These are phyloP conservation scores for Chaetorhynchus papuensis DNA, from an alignment of 2,113 vertebrate species.

Conservation along the genomic window DNA sequence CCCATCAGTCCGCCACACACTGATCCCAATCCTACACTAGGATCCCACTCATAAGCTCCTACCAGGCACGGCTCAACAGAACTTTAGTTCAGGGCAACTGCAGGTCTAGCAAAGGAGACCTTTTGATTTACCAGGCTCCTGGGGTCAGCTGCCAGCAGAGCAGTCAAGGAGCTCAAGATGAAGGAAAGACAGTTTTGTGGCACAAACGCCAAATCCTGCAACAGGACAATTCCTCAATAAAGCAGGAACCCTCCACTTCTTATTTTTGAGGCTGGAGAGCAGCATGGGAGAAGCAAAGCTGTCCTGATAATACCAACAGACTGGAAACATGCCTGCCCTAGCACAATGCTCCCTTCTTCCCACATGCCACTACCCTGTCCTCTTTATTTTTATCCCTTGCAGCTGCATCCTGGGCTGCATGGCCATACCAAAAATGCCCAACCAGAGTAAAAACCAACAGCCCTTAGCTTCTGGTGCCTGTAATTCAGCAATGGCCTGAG, in stretches of 20 bases:
- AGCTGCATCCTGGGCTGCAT: not conserved
- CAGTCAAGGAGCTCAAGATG: rapidly evolving
- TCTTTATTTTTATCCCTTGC: not conserved
- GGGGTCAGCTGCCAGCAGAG: not conserved
- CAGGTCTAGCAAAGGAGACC: not conserved
- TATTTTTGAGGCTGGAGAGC: not conserved
- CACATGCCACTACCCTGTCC: not conserved
- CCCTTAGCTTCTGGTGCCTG: not conserved
- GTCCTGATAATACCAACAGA: rapidly evolving
- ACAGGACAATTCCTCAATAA: not conserved
- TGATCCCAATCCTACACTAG: not conserved
- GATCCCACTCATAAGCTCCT: not conserved
- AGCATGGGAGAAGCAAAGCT: not conserved
- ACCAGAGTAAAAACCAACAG: not conserved
- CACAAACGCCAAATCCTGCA: not conserved
- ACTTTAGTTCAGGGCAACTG: not conserved
- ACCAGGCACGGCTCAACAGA: rapidly evolving
- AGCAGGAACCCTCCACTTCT: not conserved
- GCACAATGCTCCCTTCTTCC: not conserved
- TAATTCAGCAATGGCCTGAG: not conserved
- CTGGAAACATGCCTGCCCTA: not conserved
- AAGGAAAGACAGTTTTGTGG: not conserved
- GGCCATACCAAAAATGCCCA: not conserved
- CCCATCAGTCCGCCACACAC: not conserved
- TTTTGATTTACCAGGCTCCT: not conserved